phyloP scores from a whole-genome alignment of 1,140 invertebrate species.

The Spodoptera litura region DNA sequence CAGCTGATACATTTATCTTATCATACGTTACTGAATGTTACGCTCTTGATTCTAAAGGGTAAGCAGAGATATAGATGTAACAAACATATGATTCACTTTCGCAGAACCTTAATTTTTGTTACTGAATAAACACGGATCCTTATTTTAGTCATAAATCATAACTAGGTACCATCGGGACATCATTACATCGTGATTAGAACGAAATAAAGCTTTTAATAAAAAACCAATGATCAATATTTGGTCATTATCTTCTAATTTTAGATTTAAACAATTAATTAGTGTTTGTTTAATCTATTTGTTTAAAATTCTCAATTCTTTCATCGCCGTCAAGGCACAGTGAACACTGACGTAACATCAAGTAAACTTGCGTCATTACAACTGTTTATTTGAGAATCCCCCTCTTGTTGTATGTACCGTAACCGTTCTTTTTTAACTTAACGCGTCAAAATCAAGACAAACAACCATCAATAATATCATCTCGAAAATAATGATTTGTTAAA shows the following conservation, averaged over 20 bases:
- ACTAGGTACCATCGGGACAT: no score
- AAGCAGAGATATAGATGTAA: neutral
- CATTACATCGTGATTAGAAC: no score
- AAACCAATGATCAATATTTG: no score
- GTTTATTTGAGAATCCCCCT: slow-evolving; percentile 15
- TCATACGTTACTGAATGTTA: slow-evolving; percentile 11
- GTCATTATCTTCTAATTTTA: no score
- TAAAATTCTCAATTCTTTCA: neutral
- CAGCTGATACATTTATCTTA: slow-evolving; percentile 41
- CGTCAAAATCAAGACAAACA: neutral
- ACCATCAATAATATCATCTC: neutral
- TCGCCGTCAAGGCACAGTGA: neutral
- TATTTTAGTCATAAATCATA: no score
- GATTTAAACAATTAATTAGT: no score
- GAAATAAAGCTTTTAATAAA: no score
- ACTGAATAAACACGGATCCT: no score
- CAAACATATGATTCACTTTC: no score
- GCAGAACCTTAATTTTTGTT: no score
- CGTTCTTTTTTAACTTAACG: slow-evolving; percentile 1
- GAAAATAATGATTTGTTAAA: neutral
- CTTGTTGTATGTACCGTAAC: slow-evolving; percentile 8
- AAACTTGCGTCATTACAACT: slow-evolving; percentile 15
- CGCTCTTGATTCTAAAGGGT: slow-evolving; percentile 13
- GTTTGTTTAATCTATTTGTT: neutral
- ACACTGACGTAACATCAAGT: neutral